These are phyloP conservation scores for Holothuria scabra DNA, from an alignment of 53 echinoderm and acorn worm species.

Conservation along the genomic window DNA sequence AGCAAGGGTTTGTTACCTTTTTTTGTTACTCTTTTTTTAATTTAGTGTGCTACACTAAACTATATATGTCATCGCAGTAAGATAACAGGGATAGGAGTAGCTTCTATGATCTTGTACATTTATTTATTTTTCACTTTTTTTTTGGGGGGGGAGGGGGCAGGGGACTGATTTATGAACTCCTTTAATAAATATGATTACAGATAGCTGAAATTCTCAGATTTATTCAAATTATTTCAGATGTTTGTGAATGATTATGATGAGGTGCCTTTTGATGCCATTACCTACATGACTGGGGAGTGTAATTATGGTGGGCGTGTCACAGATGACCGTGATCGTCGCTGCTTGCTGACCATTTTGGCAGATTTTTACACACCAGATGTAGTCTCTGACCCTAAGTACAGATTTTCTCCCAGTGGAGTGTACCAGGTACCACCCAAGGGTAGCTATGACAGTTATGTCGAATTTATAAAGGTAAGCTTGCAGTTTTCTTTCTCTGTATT, in stretches of 20 bases:
- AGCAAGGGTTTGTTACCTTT: too few species aligned
- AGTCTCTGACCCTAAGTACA: constrained; percentile 86
- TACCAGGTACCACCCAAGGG: constrained; percentile 90
- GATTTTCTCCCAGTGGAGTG: constrained; percentile 93
- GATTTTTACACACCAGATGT: constrained; percentile 89
- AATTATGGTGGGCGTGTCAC: constrained; percentile 99
- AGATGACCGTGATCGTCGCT: constrained; percentile 88
- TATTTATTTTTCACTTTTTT: too few species aligned
- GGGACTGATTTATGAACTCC: too few species aligned
- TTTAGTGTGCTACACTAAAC: too few species aligned
- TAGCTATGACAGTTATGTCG: constrained; percentile 89
- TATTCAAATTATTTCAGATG: constrained; percentile 59
- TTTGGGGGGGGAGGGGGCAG: too few species aligned
- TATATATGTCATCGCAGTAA: too few species aligned
- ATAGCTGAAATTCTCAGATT: too few species aligned
- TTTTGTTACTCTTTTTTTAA: too few species aligned
- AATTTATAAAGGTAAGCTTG: constrained; percentile 88
- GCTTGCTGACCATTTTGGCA: constrained; percentile 89
- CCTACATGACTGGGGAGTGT: constrained; percentile 98
- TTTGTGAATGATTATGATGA: constrained; percentile 98
- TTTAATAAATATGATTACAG: too few species aligned
- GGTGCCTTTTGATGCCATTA: constrained; percentile 91
- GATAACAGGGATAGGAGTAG: too few species aligned
- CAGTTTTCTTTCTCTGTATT: background rate
- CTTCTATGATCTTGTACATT: too few species aligned